These are phyloP conservation scores for Hartigia nigra DNA, from an alignment of 2,888 invertebrate species.

Conservation along the genomic window DNA sequence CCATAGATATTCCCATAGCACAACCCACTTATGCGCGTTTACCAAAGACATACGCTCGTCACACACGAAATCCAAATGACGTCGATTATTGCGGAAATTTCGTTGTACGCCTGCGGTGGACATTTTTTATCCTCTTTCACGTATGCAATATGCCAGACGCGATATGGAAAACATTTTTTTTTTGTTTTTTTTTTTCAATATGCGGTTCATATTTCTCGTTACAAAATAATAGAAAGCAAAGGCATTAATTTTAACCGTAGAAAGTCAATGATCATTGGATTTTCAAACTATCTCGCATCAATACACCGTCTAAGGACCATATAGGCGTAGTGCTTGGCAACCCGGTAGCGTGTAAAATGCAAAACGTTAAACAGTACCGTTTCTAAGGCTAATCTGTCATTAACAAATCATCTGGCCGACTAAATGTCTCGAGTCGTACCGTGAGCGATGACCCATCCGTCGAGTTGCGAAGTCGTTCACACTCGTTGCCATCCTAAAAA, in stretches of 20 bases:
- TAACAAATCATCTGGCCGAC: background rate
- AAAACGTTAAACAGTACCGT: background rate
- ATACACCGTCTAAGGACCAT: background rate
- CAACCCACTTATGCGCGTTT: background rate
- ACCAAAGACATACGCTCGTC: background rate
- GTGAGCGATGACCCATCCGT: background rate
- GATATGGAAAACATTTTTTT: background rate
- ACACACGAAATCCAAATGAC: background rate
- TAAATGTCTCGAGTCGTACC: background rate
- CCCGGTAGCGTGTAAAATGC: background rate
- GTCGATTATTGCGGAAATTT: background rate
- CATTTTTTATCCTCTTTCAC: background rate
- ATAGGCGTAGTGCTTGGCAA: no score
- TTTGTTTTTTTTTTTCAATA: no score
- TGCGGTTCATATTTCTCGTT: background rate
- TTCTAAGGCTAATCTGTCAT: no score
- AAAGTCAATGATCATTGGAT: no score
- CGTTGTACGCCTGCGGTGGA: background rate
- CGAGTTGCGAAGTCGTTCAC: background rate
- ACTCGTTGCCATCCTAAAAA: background rate
- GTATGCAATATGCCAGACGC: background rate
- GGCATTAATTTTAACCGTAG: no score
- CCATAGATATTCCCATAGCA: background rate
- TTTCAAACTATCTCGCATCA: background rate
- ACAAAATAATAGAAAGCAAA: background rate